These are phyloP conservation scores for Drosophila pseudoobscura DNA, from an alignment of 1,140 invertebrate species.

Conservation along the genomic window DNA sequence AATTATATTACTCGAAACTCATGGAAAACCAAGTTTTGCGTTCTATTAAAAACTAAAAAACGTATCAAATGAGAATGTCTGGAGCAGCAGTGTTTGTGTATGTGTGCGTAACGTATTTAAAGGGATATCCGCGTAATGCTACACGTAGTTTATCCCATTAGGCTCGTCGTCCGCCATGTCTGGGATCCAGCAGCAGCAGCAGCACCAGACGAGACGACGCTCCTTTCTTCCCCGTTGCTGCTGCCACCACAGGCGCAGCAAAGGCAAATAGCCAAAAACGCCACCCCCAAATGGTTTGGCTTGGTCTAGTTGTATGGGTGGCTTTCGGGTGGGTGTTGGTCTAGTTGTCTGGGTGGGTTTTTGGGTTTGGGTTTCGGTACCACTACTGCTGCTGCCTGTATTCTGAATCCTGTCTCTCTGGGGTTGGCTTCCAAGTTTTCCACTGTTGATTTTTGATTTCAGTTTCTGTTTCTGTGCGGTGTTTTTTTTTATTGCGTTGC, in stretches of 20 bases:
- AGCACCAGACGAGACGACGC: conserved; percentile 47
- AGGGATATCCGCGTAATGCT: conserved; percentile 7
- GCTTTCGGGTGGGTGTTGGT: conserved; percentile 13
- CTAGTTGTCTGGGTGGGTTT: conserved; percentile 28
- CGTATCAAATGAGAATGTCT: conserved; percentile 19
- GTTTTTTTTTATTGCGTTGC: conserved; percentile 47
- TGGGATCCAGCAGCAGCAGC: conserved; percentile 41
- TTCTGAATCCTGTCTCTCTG: conserved; percentile 22
- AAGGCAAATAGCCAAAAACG: conserved; percentile 59
- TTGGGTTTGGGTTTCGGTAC: conserved; percentile 6
- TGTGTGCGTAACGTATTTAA: conserved; percentile 2
- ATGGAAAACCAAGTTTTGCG: conserved; percentile 14
- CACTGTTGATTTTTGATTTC: conserved; percentile 75
- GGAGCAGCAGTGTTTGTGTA: conserved; percentile 3
- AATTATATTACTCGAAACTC: conserved; percentile 17
- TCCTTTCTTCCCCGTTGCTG: not conserved
- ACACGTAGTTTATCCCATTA: conserved; percentile 72
- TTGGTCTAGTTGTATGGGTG: conserved; percentile 23
- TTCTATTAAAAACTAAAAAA: not conserved
- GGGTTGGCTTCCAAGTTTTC: conserved; percentile 57
- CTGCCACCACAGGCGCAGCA: conserved; percentile 26
- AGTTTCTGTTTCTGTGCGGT: conserved; percentile 70
- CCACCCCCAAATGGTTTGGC: conserved; percentile 52
- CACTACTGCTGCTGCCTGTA: conserved; percentile 11
- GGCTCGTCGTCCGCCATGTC: conserved; percentile 62